Evolutionary conservation across 2,797 vertebrate genomes (phyloP).

Genomic region (Lithobates sylvaticus): DNA sequence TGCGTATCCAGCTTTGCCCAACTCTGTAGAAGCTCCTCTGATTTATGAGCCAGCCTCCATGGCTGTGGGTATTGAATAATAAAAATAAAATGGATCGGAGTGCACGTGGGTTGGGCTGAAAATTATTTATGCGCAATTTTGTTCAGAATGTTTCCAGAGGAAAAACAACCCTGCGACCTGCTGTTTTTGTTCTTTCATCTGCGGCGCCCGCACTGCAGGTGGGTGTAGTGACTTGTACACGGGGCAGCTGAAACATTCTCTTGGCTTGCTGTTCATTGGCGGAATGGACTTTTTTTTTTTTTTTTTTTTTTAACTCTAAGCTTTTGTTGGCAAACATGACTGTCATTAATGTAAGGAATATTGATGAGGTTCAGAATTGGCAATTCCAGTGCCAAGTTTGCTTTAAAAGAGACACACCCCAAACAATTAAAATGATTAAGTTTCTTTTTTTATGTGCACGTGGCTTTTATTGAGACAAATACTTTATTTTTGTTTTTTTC

Average conservation of each 20-base stretch:
- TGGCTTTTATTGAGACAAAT: too few relatives aligned
- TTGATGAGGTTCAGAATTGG: slow-evolving; percentile 4
- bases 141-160: neutral
- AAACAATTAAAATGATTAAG: too few relatives aligned
- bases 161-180: neutral
- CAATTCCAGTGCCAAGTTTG: neutral
- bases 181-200: slow-evolving; percentile 2
- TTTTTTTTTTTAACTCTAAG: neutral
- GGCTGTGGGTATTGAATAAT: neutral
- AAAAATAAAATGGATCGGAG: neutral
- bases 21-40: neutral
- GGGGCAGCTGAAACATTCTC: neutral
- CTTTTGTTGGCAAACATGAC: neutral
- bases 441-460: too few relatives aligned
- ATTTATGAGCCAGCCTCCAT: neutral
- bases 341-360: slow-evolving; percentile 15
- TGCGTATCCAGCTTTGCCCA: neutral
- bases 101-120: neutral
- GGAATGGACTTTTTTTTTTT: neutral
- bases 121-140: neutral
- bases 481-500: too few relatives aligned
- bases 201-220: neutral
- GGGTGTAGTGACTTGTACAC: slow-evolving; percentile 1
- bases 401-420: too few relatives aligned
- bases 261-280: neutral